These are phyloP conservation scores for Xenopus tropicalis DNA, from an alignment of 2,113 vertebrate species.

Conservation along the genomic window UCB_Xtro_10.0 CM004448.2:38603001-38603500, in stretches of 20 bases:
- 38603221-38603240: conserved; percentile 18
- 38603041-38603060: conserved; percentile 3
- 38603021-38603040: neutral
- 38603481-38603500: too few relatives aligned
- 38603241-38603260: conserved; percentile 39
- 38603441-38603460: neutral
- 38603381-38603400: neutral
- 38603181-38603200: neutral
- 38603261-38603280: conserved; percentile 41
- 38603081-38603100: neutral
- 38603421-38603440: neutral
- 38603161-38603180: conserved; percentile 13
- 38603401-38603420: conserved; percentile 4
- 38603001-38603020: neutral
- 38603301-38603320: conserved; percentile 28
- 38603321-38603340: conserved; percentile 21
- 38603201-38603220: conserved; percentile 40
- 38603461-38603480: neutral
- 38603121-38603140: conserved; percentile 6
- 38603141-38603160: conserved; percentile 11
- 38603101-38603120: conserved; percentile 1
- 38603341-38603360: conserved; percentile 27
- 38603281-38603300: conserved; percentile 24
- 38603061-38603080: neutral
- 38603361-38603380: conserved; percentile 7